A percentile compares a stretch with the other conserved stretches of the same genome.
Conservation (phyloP, 2,888 invertebrate genomes). For the Scrobipalpa costella region DNA sequence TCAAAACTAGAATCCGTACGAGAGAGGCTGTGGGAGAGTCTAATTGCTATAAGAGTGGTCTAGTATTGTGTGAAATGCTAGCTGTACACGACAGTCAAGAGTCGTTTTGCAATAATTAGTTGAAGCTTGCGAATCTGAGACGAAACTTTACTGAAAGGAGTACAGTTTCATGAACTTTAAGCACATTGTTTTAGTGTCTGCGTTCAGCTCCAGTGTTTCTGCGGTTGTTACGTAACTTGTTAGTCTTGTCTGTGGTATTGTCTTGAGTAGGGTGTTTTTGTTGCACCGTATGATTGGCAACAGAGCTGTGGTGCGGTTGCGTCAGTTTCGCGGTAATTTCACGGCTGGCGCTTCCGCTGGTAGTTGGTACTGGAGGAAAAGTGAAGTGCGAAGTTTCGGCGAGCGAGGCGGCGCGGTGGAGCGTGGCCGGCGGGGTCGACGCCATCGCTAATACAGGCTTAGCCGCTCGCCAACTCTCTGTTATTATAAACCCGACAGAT, state of each 20-base stretch:
- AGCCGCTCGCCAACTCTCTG: slow-evolving; percentile 23
- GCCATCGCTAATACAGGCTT: slow-evolving; percentile 32
- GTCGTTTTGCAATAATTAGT: slow-evolving; percentile 41
- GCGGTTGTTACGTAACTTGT: slow-evolving; percentile 3
- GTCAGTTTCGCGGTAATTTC: slow-evolving; percentile 76
- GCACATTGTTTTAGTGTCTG: not conserved
- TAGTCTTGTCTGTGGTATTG: slow-evolving; percentile 12
- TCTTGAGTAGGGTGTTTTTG: slow-evolving; percentile 14
- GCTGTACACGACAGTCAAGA: slow-evolving; percentile 48
- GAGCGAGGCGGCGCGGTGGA: slow-evolving; percentile 61
- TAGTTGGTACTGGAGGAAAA: slow-evolving; percentile 69
- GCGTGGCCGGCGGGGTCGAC: slow-evolving; percentile 70
- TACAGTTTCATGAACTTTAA: slow-evolving; percentile 9
- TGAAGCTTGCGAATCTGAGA: not conserved
- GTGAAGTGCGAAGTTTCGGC: slow-evolving; percentile 80
- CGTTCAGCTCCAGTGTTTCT: not conserved
- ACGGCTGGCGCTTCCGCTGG: slow-evolving; percentile 66
- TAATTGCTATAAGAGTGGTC: slow-evolving; percentile 53
- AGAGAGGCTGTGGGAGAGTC: slow-evolving; percentile 53
- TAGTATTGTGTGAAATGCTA: slow-evolving; percentile 48
- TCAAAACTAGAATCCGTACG: slow-evolving; percentile 1
- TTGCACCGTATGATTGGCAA: slow-evolving; percentile 30
- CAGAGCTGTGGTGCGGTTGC: slow-evolving; percentile 49
- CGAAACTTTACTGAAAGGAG: not conserved
- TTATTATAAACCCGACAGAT: slow-evolving; percentile 24